phyloP scores from a whole-genome alignment of 1,140 invertebrate species.

The Neodiprion virginianus region DNA sequence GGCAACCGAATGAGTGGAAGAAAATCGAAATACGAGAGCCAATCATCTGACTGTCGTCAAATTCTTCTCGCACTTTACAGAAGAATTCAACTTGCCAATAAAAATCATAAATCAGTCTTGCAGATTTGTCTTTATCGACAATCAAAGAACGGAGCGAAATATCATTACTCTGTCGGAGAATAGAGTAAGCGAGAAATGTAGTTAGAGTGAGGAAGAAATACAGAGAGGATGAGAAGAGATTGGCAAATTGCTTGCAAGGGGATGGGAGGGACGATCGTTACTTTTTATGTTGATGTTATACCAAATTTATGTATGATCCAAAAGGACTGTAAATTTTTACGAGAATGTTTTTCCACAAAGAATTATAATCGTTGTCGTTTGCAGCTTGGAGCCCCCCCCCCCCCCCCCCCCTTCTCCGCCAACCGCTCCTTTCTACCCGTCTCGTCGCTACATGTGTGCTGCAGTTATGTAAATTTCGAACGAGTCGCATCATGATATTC shows the following conservation, averaged over 20 bases:
- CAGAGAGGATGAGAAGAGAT: not conserved
- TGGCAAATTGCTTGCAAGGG: not conserved
- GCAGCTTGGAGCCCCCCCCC: not conserved
- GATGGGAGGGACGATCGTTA: conserved; percentile 28
- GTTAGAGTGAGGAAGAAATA: too few relatives aligned
- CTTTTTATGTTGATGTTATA: conserved; percentile 43
- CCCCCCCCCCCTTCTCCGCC: not conserved
- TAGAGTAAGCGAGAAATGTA: too few relatives aligned
- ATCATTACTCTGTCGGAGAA: too few relatives aligned
- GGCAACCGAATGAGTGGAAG: too few relatives aligned
- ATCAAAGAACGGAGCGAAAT: too few relatives aligned
- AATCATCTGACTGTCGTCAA: too few relatives aligned
- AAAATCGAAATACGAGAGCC: too few relatives aligned
- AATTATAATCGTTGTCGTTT: conserved; percentile 5
- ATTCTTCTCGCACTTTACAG: too few relatives aligned
- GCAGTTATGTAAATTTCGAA: not conserved
- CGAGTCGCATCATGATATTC: not conserved
- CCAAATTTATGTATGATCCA: conserved; percentile 42
- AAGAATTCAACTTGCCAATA: too few relatives aligned
- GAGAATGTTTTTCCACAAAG: conserved; percentile 39
- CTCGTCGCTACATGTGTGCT: not conserved
- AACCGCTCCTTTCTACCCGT: not conserved
- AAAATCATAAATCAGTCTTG: too few relatives aligned
- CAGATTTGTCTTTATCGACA: too few relatives aligned
- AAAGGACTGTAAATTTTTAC: conserved; percentile 46